A percentile compares a stretch with the other conserved stretches of the same genome.
Conservation (phyloP, 2,113 vertebrate species). For the Eidolon helvum region DNA sequence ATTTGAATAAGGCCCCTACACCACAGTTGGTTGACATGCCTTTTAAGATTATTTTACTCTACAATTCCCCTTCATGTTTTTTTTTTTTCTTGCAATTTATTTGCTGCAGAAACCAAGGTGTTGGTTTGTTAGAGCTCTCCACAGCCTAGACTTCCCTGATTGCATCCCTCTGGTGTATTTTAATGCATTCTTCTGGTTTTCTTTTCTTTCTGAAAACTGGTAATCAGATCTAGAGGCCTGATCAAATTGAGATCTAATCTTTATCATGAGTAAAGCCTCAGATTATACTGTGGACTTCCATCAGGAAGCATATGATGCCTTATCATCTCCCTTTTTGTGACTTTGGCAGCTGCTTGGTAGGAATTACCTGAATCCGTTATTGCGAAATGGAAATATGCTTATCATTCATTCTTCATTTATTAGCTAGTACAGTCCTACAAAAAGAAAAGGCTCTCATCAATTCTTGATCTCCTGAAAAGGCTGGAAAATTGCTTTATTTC, state of each 20-base stretch:
- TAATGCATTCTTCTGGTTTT: not conserved
- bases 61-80: not conserved
- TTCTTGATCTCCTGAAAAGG: not conserved
- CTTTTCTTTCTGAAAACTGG: constrained; percentile 9
- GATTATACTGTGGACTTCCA: not conserved
- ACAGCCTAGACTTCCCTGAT: not conserved
- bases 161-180: not conserved
- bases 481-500: not conserved
- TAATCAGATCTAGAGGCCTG: not conserved
- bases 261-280: not conserved
- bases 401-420: not conserved
- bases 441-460: not conserved
- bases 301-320: not conserved
- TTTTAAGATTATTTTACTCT: not conserved
- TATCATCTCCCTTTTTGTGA: not conserved
- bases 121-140: not conserved
- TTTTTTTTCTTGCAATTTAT: not conserved
- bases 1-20: not conserved
- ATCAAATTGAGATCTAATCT: not conserved
- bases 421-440: not conserved
- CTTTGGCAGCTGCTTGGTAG: not conserved
- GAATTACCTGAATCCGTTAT: not conserved
- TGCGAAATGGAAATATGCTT: not conserved
- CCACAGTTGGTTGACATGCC: not conserved
- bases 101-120: not conserved